Conservation (phyloP, 2,888 invertebrate species). For the Torymus tubicola region DNA sequence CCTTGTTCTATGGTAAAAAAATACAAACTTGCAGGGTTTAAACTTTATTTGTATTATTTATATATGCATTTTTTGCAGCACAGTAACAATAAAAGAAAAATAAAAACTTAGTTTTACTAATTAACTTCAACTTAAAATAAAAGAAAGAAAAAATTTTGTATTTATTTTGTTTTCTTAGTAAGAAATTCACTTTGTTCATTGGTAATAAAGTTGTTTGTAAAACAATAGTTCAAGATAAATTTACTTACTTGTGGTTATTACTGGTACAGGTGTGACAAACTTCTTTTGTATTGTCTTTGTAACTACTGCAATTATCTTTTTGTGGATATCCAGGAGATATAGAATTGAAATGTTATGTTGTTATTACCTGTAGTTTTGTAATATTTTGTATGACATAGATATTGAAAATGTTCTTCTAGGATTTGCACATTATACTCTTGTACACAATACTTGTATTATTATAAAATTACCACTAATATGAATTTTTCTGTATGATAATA, state of each 20-base stretch:
- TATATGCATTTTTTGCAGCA: constrained; percentile 12
- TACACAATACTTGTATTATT: constrained; percentile 1
- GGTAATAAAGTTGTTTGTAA: neutral
- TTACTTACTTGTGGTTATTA: constrained; percentile 6
- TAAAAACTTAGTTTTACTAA: too few relatives aligned
- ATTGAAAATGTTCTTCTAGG: neutral
- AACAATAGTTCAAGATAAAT: neutral
- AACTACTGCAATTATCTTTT: constrained; percentile 26
- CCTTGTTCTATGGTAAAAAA: constrained; percentile 24
- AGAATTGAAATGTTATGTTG: neutral
- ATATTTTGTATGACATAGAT: neutral
- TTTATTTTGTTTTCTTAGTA: too few relatives aligned
- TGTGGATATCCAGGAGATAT: constrained; percentile 5
- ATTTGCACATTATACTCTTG: neutral
- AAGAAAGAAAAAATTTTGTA: too few relatives aligned
- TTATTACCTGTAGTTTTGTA: neutral
- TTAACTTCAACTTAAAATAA: too few relatives aligned
- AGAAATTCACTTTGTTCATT: too few relatives aligned
- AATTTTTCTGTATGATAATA: constrained; percentile 18
- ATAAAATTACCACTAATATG: constrained; percentile 28
- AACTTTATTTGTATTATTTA: constrained; percentile 7
- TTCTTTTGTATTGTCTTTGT: constrained; percentile 41
- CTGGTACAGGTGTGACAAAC: constrained; percentile 48
- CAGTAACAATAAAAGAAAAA: neutral
- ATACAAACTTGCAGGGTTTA: constrained; percentile 32